Base-by-base conservation (phyloP, 2,888 invertebrate genomes). In the Rhorus exstirpatorius region DNA sequence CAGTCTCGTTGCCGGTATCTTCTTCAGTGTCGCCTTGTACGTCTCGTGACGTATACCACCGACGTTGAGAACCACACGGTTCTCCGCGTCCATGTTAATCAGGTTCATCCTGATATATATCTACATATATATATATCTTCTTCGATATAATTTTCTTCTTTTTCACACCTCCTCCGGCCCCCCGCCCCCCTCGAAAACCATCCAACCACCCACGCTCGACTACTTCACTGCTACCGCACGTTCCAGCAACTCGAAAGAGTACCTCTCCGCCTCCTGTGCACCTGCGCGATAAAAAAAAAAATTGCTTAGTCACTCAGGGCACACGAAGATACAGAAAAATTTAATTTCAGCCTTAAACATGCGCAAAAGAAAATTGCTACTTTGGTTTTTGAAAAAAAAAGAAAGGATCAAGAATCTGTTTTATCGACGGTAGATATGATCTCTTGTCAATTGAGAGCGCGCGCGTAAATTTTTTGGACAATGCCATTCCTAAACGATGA, bases 21-120 rank as follows among this genome's bases (percentile, higher is more conserved):
- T 99, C 94, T 98, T 98, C 91, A 99, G 94, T 84, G 99, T 99
- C 85, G 98, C 97, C 94, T 98, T 98, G 94, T 98, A 98, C 80
- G 98, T 98, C 94, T 98, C 99, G 94, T 99, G 99, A 79, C 99
- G 96, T 90, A 99, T 99, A 67, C 99, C 99, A 58, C 99, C 99
- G 88, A 99, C 99, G 94, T 99, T 99, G 91, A 99, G 96, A 87
- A 99, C 98, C 91, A 99, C 99, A 93, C 99, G 97, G 96, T 99
- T 99, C 94, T 99, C 99, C 94, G 98, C 97, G 95, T 98, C 98
- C 97, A 97, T 97, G 93, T 97, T 98, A 92, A 97, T 96, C 93
- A 97, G 95, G 94, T 97, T 97, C 97, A 98, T 97, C 93, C 94
- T 89, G 86, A 87, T 35, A 60, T 70, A 31, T n/a, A 14, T 70